phyloP scores from a whole-genome alignment of 1,140 invertebrate genomes.

The Drosophila guanche region DNA sequence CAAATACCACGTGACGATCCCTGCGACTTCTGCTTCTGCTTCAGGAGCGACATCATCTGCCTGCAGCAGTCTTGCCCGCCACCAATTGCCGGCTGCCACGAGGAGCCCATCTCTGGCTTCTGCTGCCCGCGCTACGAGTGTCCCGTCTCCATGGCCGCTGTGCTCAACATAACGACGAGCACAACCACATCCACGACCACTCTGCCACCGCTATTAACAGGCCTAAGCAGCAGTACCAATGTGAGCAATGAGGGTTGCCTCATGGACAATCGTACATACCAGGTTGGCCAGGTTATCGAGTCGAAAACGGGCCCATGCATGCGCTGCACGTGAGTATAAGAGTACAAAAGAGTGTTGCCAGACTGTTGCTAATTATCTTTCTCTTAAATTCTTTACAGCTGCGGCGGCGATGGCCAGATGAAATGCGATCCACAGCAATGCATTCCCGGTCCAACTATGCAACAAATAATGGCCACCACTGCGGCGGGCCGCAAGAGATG shows the following conservation, averaged over 20 bases:
- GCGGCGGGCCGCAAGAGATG: slow-evolving; percentile 89
- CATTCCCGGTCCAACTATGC: slow-evolving; percentile 93
- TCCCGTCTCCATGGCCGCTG: slow-evolving; percentile 92
- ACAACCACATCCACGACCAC: slow-evolving; percentile 94
- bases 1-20: slow-evolving; percentile 97
- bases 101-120: slow-evolving; percentile 95
- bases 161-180: slow-evolving; percentile 91
- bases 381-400: slow-evolving; percentile 85
- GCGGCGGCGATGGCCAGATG: slow-evolving; percentile 95
- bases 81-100: slow-evolving; percentile 94
- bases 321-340: slow-evolving; percentile 93
- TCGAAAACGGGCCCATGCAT: slow-evolving; percentile 95
- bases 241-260: slow-evolving; percentile 91
- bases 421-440: slow-evolving; percentile 95
- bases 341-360: not conserved
- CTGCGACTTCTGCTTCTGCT: slow-evolving; percentile 98
- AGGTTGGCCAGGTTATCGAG: slow-evolving; percentile 91
- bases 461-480: slow-evolving; percentile 93
- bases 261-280: slow-evolving; percentile 91
- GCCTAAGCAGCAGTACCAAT: slow-evolving; percentile 90
- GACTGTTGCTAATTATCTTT: not conserved
- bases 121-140: slow-evolving; percentile 97
- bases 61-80: slow-evolving; percentile 97
- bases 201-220: slow-evolving; percentile 91
- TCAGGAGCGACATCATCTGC: slow-evolving; percentile 97